Base-by-base conservation (phyloP, 2,113 vertebrate genomes). In the Eclectus roratus region DNA sequence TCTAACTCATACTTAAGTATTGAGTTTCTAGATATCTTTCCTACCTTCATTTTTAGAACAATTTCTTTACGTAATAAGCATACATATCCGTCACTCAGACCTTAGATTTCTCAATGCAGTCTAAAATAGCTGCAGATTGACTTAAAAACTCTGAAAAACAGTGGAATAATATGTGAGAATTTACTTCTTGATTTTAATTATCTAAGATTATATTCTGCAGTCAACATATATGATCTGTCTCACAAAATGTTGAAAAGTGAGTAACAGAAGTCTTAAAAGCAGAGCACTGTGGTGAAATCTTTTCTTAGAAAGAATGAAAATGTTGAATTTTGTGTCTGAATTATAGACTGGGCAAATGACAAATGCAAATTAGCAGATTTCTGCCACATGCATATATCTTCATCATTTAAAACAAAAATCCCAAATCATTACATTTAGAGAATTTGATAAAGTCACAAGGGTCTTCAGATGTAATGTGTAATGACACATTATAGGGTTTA, bases 201-300 rank as follows among this genome's bases (percentile, higher is more conserved):
- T 14, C 17, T 39, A 77, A 35, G 27, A 68, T 72, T 65, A 73
- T 71, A 49, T 52, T 80, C 50, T 49, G 14, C 18, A 58, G 37
- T 28, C 0, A 0, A 0, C 29, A 85, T 41, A 24, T 11, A 56
- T 4, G 33, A 41, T 17, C 7, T 41, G 9, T 16, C 11, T 69
- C 79, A 47, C 19, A 73, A 94, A 80, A 66, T 39, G 7, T 13
- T 71, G 21, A 37, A 73, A 85, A 60, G 10, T 65, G 44, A 44
- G 0, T 31, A 93, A 72, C 10, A 52, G 41, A 85, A 88, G 35
- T 70, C 17, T 13, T 61, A 74, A 74, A 89, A 85, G 33, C 29
- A 76, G 33, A 72, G 33, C 3, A 47, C 2, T 19, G 41, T 35
- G 71, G 39, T 71, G 13, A 81, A 86, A 85, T 50, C 18, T 86